These are phyloP conservation scores for Pangasius mekongensis DNA, from an alignment of 2,797 vertebrate genomes.

Conservation along the genomic window DNA sequence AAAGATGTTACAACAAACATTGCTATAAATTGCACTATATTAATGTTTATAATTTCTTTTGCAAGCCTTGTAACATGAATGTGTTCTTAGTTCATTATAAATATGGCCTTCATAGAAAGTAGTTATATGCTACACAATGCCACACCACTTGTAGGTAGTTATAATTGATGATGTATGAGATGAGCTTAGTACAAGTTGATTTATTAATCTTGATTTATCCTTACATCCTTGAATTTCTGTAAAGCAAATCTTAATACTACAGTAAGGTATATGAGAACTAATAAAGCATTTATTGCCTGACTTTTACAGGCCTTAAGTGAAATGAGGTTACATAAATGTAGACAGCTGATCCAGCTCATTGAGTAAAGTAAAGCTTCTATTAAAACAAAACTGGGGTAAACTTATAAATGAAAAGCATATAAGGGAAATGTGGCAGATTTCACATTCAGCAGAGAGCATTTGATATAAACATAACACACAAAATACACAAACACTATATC, in stretches of 20 bases:
- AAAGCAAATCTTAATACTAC: background rate
- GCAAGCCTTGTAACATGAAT: background rate
- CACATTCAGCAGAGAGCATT: background rate
- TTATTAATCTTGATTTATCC: background rate
- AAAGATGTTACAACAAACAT: background rate
- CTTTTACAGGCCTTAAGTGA: background rate
- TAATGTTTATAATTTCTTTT: background rate
- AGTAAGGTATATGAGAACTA: background rate
- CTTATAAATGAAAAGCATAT: background rate
- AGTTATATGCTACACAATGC: too few relatives aligned
- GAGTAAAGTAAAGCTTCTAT: background rate
- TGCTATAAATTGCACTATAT: background rate
- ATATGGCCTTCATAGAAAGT: background rate
- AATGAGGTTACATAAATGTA: background rate
- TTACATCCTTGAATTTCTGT: background rate
- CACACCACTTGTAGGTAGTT: background rate
- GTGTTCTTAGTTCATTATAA: background rate
- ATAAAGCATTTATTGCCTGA: conserved; percentile 1
- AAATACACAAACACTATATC: conserved; percentile 22
- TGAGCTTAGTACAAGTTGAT: background rate
- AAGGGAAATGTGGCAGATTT: background rate
- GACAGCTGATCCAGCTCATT: background rate
- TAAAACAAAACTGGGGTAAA: background rate
- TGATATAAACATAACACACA: background rate
- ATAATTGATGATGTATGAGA: background rate